phyloP scores from a whole-genome alignment of 2,797 vertebrate genomes.

The Pseudochirops corinnae region DNA sequence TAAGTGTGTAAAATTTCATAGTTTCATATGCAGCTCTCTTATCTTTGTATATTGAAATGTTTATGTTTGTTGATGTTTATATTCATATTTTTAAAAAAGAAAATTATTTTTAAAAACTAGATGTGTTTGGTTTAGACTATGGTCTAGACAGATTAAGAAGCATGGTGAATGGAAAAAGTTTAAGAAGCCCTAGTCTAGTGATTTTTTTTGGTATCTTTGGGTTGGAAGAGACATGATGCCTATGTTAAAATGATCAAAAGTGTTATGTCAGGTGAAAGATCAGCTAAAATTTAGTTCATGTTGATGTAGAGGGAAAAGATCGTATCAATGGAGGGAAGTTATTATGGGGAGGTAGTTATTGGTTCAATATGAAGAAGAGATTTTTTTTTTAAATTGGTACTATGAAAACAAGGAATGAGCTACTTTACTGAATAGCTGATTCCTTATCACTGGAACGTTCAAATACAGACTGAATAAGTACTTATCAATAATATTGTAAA shows the following conservation, averaged over 20 bases:
- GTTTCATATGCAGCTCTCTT: neutral
- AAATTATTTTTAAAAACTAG: neutral
- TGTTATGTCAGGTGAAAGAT: neutral
- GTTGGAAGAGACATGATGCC: neutral
- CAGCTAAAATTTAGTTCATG: neutral
- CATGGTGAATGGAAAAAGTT: too few species aligned
- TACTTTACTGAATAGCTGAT: neutral
- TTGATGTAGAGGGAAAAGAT: neutral
- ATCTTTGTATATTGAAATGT: neutral
- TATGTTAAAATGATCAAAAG: neutral
- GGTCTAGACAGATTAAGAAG: too few species aligned
- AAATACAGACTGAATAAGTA: neutral
- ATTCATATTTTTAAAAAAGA: neutral
- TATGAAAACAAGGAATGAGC: neutral
- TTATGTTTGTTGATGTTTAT: neutral
- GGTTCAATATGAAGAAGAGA: neutral
- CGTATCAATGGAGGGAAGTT: neutral
- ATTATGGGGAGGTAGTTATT: neutral
- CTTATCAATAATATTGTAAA: neutral
- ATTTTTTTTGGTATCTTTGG: neutral
- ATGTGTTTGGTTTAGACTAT: neutral
- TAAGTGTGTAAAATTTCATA: neutral
- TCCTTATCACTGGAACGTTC: neutral
- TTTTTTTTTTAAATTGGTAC: neutral
- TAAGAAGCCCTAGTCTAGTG: neutral